These are phyloP conservation scores for Sorex araneus DNA, from an alignment of 2,113 vertebrate genomes.

Conservation along the genomic window DNA sequence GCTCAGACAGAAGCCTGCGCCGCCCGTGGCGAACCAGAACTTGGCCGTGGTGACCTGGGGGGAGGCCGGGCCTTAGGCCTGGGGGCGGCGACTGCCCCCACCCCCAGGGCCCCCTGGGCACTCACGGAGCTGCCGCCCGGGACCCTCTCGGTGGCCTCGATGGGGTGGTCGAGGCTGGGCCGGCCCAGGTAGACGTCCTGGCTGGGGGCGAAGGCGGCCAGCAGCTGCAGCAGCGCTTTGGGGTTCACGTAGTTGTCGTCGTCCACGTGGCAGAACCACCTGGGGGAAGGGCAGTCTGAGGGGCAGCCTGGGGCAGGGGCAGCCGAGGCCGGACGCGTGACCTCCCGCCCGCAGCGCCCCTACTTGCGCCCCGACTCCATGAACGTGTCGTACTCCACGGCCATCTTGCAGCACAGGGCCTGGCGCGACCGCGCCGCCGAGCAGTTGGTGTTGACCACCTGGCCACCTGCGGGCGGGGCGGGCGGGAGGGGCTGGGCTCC, in stretches of 20 bases:
- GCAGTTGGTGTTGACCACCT: conserved; percentile 98
- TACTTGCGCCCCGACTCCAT: conserved; percentile 97
- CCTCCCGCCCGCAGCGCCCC: neutral
- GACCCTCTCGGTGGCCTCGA: conserved; percentile 95
- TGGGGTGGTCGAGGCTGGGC: conserved; percentile 97
- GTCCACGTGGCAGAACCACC: conserved; percentile 99
- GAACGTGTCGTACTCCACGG: conserved; percentile 99
- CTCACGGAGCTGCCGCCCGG: conserved; percentile 95
- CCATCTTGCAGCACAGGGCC: conserved; percentile 99
- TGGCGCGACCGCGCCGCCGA: conserved; percentile 96
- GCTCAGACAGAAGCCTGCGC: conserved; percentile 98
- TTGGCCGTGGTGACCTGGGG: conserved; percentile 87
- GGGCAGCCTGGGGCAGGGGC: too few species aligned
- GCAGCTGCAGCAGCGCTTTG: conserved; percentile 90
- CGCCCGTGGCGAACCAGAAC: conserved; percentile 99
- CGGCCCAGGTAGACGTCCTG: conserved; percentile 97
- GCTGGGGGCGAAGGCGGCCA: conserved; percentile 95
- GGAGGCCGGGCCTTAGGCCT: too few species aligned
- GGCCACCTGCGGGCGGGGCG: conserved; percentile 87
- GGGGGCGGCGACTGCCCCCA: neutral
- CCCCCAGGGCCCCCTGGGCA: neutral
- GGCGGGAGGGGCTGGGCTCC: rapidly evolving
- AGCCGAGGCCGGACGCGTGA: too few species aligned
- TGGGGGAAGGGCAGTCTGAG: conserved; percentile 74
- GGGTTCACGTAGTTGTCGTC: conserved; percentile 99